phyloP scores from a whole-genome alignment of 2,888 invertebrate species.

The Dasypolia templi region DNA sequence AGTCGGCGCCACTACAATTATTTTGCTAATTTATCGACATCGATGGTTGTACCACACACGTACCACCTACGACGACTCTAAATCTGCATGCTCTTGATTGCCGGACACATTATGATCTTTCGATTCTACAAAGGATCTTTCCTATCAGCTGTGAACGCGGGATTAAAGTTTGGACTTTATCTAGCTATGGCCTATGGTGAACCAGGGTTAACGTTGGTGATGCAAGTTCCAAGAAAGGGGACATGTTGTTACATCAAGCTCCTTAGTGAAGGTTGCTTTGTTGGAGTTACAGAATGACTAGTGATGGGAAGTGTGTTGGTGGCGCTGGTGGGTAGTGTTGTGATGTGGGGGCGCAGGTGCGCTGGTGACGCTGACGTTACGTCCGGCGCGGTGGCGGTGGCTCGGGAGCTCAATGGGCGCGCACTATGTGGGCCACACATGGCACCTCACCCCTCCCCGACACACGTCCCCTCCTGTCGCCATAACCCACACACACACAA shows the following conservation, averaged over 20 bases:
- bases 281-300: conserved; percentile 22
- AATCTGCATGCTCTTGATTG: conserved; percentile 47
- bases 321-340: conserved; percentile 50
- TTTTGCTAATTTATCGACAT: conserved; percentile 74
- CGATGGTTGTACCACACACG: conserved; percentile 58
- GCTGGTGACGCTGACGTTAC: conserved; percentile 80
- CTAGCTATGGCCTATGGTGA: not conserved
- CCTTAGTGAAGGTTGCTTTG: conserved; percentile 25
- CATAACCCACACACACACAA: conserved; percentile 69
- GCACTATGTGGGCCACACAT: conserved; percentile 89
- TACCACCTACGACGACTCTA: conserved; percentile 53
- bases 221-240: conserved; percentile 1
- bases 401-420: conserved; percentile 82
- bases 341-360: conserved; percentile 79
- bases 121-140: conserved; percentile 11
- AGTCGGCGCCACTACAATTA: conserved; percentile 82
- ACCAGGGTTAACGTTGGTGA: not conserved
- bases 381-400: conserved; percentile 78
- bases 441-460: conserved; percentile 73
- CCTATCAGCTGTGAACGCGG: conserved; percentile 19
- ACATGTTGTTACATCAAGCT: conserved; percentile 3
- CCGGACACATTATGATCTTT: conserved; percentile 32
- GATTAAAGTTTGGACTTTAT: conserved; percentile 8
- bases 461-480: conserved; percentile 43
- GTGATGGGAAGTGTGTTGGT: conserved; percentile 51